Evolutionary conservation across 2,113 vertebrate genomes (phyloP), one percentile per base, ranked within the genome.

Genomic region (Arothron firmamentum): DNA sequence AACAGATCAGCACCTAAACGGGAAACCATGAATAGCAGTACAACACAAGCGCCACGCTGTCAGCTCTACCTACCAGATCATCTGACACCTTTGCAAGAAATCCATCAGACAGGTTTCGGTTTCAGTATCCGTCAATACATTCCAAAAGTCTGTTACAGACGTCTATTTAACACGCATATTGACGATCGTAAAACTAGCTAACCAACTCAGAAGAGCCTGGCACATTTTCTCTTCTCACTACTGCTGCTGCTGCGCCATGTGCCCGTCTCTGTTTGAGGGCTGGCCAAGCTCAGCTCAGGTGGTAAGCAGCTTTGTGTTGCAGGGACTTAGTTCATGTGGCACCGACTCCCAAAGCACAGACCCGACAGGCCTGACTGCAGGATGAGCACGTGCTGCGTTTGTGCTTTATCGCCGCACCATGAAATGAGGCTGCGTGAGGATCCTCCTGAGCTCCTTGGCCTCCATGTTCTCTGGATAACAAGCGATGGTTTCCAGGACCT

Each of bases 391-490:
- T 54, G 61, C 51, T 16, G 28, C 42, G 0, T 60, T 13, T 23
- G 0, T 1, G 18, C 20, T 6, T 47, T 9, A 57, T 71, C 34
- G 11, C 12, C 90, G 86, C 84, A 96, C 95, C 95, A 98, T 97
- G 89, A 98, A 97, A 92, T 98, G 95, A 84, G 95, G 95, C 90
- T 96, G 95, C 83, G 95, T 98, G 89, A 98, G 93, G 91, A 98
- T 96, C 90, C 94, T 92, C 77, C 95, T 92, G 71, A 98, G 92
- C 84, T 98, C 95, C 80, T 96, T 97, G 86, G 94, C 94, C 78
- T 98, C 95, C 87, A 83, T 94, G 86, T 98, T 97, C 79, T 98
- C 94, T 68, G 94, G 92, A 88, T 96, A 98, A 90, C 95, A 96
- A 52, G 95, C 94, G 91, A 98, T 95, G 88, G 95, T 95, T 91